These are phyloP conservation scores for Grammomys dolichurus DNA, from an alignment of 2,113 vertebrate genomes.

Conservation along the genomic window DNA sequence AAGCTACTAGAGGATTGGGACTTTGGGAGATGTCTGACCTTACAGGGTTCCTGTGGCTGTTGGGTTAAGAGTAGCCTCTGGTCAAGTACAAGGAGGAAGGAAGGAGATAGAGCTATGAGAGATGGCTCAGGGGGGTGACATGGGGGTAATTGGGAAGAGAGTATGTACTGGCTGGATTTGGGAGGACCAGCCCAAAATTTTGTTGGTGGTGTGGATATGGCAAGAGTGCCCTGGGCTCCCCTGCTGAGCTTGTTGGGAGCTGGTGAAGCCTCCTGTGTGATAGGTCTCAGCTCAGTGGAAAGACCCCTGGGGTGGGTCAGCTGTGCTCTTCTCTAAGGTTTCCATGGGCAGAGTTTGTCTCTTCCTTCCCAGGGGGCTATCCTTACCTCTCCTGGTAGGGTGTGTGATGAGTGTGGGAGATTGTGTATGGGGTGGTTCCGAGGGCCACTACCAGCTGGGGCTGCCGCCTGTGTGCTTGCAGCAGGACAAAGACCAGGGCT, in stretches of 20 bases:
- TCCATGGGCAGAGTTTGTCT: not conserved
- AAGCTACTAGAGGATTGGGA: not conserved
- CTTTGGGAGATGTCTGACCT: not conserved
- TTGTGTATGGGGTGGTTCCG: rapidly evolving
- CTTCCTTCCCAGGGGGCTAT: too few relatives aligned
- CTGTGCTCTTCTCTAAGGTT: not conserved
- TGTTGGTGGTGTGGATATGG: not conserved
- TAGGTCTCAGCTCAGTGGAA: not conserved
- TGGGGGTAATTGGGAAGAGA: not conserved
- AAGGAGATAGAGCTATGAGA: not conserved
- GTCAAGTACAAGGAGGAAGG: not conserved
- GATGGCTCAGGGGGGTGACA: not conserved
- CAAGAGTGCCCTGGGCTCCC: not conserved
- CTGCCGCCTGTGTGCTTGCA: not conserved
- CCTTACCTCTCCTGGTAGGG: not conserved
- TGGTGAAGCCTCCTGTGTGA: not conserved
- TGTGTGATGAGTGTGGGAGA: not conserved
- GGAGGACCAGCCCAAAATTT: not conserved
- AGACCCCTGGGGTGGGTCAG: not conserved
- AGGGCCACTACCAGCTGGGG: not conserved
- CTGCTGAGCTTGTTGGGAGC: not conserved
- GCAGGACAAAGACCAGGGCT: not conserved
- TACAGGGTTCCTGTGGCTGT: not conserved
- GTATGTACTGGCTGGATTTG: not conserved
- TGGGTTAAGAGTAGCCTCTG: not conserved